Evolutionary conservation across 2,888 invertebrate genomes (phyloP).

Genomic region (Phyto melanocephala): DNA sequence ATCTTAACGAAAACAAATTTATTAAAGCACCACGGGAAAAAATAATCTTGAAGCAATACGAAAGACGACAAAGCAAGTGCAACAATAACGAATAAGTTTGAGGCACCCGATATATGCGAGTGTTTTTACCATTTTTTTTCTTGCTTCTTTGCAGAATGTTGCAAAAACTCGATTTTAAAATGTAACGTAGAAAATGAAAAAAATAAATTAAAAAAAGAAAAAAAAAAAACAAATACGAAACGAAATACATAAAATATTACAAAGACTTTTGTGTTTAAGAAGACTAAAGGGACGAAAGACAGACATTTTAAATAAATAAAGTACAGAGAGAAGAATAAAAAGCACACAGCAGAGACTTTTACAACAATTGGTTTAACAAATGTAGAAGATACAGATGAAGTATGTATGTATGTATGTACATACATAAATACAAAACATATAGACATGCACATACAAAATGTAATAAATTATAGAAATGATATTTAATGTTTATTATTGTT

Average conservation of each 20-base stretch:
- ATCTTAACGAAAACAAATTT: slow-evolving; percentile 32
- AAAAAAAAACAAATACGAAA: neutral
- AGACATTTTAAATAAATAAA: slow-evolving; percentile 12
- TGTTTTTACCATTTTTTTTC: neutral
- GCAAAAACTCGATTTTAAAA: slow-evolving; percentile 51
- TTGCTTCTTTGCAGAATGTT: slow-evolving; percentile 11
- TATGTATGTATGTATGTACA: neutral
- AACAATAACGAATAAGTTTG: slow-evolving; percentile 39
- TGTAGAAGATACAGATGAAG: slow-evolving; percentile 38
- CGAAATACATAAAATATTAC: slow-evolving; percentile 41
- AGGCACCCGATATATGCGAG: slow-evolving; percentile 30
- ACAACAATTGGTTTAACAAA: slow-evolving; percentile 43
- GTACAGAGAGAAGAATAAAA: neutral
- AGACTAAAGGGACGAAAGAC: slow-evolving; percentile 46
- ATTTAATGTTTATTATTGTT: slow-evolving; percentile 56
- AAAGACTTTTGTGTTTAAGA: slow-evolving; percentile 15
- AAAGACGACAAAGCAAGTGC: slow-evolving; percentile 51
- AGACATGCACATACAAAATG: slow-evolving; percentile 6
- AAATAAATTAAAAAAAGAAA: neutral
- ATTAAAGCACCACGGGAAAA: slow-evolving; percentile 6
- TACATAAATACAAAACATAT: neutral
- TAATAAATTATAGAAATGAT: slow-evolving; percentile 61
- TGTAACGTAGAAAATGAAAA: slow-evolving; percentile 20
- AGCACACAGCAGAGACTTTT: neutral
- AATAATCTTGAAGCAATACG: slow-evolving; percentile 28